Conservation (phyloP, 2,888 invertebrate species). For the Drosophila cognata region DNA sequence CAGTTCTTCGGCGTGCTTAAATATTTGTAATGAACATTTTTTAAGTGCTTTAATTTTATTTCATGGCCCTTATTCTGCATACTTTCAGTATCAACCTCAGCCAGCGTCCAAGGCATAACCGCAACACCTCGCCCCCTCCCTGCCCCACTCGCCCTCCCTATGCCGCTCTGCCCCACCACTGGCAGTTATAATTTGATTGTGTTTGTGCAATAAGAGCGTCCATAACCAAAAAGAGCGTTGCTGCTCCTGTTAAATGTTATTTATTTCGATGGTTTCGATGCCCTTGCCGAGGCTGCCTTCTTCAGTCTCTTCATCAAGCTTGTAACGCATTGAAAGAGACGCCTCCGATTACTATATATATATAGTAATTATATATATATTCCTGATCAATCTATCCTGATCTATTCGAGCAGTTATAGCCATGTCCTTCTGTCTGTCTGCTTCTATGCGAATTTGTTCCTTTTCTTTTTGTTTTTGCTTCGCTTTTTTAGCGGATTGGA, state of each 20-base stretch:
- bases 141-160: background rate
- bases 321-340: background rate
- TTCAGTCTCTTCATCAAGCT: background rate
- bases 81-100: background rate
- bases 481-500: background rate
- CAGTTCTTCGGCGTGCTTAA: conserved; percentile 16
- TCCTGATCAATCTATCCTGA: background rate
- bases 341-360: background rate
- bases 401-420: background rate
- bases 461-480: background rate
- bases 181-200: conserved; percentile 62
- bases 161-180: background rate
- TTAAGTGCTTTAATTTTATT: conserved; percentile 77
- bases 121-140: background rate
- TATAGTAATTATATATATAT: background rate
- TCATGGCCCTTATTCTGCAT: conserved; percentile 42
- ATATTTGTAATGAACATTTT: conserved; percentile 66
- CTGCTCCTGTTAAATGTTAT: conserved; percentile 47
- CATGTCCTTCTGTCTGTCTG: background rate
- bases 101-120: background rate
- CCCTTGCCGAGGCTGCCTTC: background rate
- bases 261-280: conserved; percentile 21
- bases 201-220: conserved; percentile 54
- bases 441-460: background rate
- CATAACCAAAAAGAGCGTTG: conserved; percentile 26